phyloP scores from a whole-genome alignment of 2,888 invertebrate species.

The Philonicus albiceps region DNA sequence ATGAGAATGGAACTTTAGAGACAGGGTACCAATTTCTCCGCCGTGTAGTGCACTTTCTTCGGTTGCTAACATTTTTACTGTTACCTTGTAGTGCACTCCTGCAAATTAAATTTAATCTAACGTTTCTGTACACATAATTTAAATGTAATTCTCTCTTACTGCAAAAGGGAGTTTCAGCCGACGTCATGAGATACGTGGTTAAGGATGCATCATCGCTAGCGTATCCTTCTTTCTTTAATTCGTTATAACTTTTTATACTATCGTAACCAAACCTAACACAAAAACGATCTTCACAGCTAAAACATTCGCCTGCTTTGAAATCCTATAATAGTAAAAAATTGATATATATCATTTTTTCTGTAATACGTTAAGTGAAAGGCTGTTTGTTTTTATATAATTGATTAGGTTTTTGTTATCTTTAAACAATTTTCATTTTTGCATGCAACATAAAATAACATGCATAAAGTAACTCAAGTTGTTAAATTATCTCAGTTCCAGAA shows the following conservation, averaged over 20 bases:
- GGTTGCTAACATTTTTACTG: constrained; percentile 76
- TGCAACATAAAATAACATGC: too few species aligned
- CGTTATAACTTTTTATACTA: constrained; percentile 67
- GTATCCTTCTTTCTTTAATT: constrained; percentile 63
- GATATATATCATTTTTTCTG: too few species aligned
- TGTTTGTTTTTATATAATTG: too few species aligned
- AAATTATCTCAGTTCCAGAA: too few species aligned
- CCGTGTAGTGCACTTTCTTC: constrained; percentile 76
- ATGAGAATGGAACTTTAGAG: constrained; percentile 71
- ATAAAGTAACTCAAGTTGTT: too few species aligned
- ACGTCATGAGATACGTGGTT: constrained; percentile 77
- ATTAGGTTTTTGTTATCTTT: too few species aligned
- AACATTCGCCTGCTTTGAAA: constrained; percentile 75
- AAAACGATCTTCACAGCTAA: constrained; percentile 73
- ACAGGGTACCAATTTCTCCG: constrained; percentile 79
- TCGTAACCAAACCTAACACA: constrained; percentile 77
- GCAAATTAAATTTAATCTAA: constrained; percentile 52
- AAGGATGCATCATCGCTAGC: constrained; percentile 66
- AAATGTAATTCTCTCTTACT: constrained; percentile 66
- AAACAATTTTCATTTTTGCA: too few species aligned
- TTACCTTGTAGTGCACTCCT: constrained; percentile 83
- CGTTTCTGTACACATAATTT: background rate
- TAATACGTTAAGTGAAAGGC: too few species aligned
- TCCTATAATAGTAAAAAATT: constrained; percentile 63
- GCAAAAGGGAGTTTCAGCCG: constrained; percentile 75